phyloP scores from a whole-genome alignment of 2,113 vertebrate genomes.

The Arvicanthis niloticus region DNA sequence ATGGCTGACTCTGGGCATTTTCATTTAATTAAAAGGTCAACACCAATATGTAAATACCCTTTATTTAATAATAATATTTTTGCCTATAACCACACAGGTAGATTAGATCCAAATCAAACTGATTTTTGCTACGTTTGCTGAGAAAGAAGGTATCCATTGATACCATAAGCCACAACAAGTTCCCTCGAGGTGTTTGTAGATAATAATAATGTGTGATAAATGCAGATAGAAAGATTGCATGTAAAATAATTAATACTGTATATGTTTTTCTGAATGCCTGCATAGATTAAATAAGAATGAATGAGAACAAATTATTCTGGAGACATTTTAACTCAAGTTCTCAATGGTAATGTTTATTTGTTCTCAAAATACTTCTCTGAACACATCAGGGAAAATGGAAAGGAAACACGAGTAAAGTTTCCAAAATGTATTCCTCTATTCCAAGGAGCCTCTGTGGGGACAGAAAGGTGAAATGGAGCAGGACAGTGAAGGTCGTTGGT shows the following conservation, averaged over 20 bases:
- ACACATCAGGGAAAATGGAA: not conserved
- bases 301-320: not conserved
- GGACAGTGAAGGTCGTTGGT: constrained; percentile 62
- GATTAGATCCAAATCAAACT: constrained; percentile 75
- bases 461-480: constrained; percentile 56
- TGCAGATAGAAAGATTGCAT: not conserved
- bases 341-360: constrained; percentile 29
- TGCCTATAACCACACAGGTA: constrained; percentile 72
- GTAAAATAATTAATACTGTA: constrained; percentile 4
- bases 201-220: constrained; percentile 36
- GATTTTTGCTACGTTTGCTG: constrained; percentile 65
- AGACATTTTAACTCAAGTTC: constrained; percentile 1
- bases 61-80: constrained; percentile 83
- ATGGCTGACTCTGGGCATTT: constrained; percentile 75
- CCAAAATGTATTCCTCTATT: not conserved
- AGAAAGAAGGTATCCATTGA: constrained; percentile 51
- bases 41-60: constrained; percentile 76
- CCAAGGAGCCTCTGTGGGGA: not conserved
- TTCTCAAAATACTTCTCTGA: constrained; percentile 13
- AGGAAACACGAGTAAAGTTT: not conserved
- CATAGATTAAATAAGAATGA: constrained; percentile 7
- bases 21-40: constrained; percentile 83
- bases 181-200: not conserved
- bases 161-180: not conserved
- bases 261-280: constrained; percentile 9